Evolutionary conservation across 2,797 vertebrate genomes (phyloP), one percentile per base, ranked within the genome.

Genomic region (Enteromius trimaculatus): DNA sequence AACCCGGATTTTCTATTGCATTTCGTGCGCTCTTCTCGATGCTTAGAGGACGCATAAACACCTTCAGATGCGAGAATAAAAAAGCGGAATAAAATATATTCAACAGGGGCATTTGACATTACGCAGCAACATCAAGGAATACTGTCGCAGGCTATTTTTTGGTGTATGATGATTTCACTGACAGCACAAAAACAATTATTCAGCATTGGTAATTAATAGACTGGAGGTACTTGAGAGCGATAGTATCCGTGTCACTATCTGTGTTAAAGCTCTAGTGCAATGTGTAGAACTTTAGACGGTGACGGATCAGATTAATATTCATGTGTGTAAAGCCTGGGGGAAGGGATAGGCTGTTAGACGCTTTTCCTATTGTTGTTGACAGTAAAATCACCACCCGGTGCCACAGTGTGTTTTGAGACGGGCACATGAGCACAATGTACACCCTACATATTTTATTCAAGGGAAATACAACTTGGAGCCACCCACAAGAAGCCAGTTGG

Each of bases 261-360:
- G 34, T 55, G 34, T 76, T 66, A 31, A 65, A 66, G 23, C 47
- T 82, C 47, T 19, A 58, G 47, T 66, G 70, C 62, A 77, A 68
- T 53, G 70, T 58, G 79, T 21, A 82, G 23, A 83, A 68, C 49
- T 76, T 39, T 72, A 64, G 19, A 55, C 31, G 17, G 31, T n/a
- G 37, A 66, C 66, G 64, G 55, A 77, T 77, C 47, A 68, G 19
- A 86, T 86, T 78, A 62, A 76, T 82, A 82, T 82, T 82, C 62
- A 86, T 86, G 34, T 76, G 66, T 1, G 69, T 58, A 69, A 77
- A 62, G 49, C 78, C 66, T 69, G 81, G 42, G 68, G 77, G 70
- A 79, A 62, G 62, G 47, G 69, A 37, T 77, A 47, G 84, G 39
- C 66, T 51, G 26, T 79, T 86, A 74, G 66, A 64, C 70, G 49